These are phyloP conservation scores for Epizoanthus illoricatus DNA, from an alignment of 92 coral and sea anemone species.

Conservation along the genomic window DNA sequence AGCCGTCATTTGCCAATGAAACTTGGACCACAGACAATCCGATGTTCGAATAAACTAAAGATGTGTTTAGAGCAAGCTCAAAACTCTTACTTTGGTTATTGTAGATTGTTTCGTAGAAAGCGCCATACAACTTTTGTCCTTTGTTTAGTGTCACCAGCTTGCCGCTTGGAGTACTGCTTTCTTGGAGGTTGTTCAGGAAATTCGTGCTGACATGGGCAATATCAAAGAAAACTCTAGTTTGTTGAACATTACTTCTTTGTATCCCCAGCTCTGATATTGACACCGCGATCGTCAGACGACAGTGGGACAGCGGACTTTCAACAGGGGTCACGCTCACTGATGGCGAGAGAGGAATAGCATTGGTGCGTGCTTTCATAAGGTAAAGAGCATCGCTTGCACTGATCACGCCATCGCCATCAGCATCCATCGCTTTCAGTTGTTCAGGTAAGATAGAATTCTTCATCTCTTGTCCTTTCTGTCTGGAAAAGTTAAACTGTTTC, in stretches of 20 bases:
- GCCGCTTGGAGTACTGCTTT: slow-evolving; percentile 36
- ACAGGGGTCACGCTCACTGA: slow-evolving; percentile 46
- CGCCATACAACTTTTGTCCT: slow-evolving; percentile 18
- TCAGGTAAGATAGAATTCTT: slow-evolving; percentile 37
- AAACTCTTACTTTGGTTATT: slow-evolving; percentile 35
- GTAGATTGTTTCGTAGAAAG: slow-evolving; percentile 31
- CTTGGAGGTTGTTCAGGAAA: slow-evolving; percentile 10
- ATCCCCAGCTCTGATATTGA: slow-evolving; percentile 37
- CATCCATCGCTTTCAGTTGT: slow-evolving; percentile 54
- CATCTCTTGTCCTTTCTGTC: slow-evolving; percentile 50
- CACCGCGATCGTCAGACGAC: slow-evolving; percentile 52
- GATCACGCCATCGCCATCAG: slow-evolving; percentile 54
- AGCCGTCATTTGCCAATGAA: slow-evolving; percentile 36
- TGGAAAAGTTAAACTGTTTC: slow-evolving; percentile 57
- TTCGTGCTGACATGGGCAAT: slow-evolving; percentile 27
- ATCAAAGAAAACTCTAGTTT: slow-evolving; percentile 37
- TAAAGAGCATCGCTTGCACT: slow-evolving; percentile 48
- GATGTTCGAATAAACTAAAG: slow-evolving; percentile 39
- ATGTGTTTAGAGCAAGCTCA: slow-evolving; percentile 45
- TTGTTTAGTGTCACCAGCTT: slow-evolving; percentile 19
- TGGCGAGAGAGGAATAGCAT: slow-evolving; percentile 41
- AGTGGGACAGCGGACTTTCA: slow-evolving; percentile 51
- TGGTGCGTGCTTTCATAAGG: slow-evolving; percentile 39
- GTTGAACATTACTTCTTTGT: slow-evolving; percentile 1
- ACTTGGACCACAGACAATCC: slow-evolving; percentile 56